phyloP scores from a whole-genome alignment of 2,797 vertebrate species.

The Uromys caudimaculatus region DNA sequence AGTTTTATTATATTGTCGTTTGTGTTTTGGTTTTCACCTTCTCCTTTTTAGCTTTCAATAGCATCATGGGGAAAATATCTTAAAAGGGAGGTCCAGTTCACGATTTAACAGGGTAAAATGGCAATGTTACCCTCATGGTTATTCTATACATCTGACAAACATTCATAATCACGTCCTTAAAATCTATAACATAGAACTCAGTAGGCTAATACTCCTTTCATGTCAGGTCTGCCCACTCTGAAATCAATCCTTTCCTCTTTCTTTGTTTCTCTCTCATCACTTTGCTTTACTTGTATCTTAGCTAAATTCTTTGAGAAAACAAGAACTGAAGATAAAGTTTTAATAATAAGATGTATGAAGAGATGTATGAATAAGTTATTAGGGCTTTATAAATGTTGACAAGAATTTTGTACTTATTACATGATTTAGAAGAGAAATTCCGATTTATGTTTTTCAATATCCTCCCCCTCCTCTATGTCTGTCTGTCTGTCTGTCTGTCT shows the following conservation, averaged over 20 bases:
- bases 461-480: not conserved
- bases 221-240: rapidly evolving
- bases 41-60: not conserved
- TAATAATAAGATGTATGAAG: not conserved
- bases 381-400: not conserved
- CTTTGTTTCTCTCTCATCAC: not conserved
- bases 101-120: not conserved
- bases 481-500: too few species aligned
- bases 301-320: not conserved
- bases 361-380: rapidly evolving
- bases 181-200: not conserved
- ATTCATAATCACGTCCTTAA: not conserved
- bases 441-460: not conserved
- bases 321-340: not conserved
- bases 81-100: not conserved
- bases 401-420: not conserved
- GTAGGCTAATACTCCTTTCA: not conserved
- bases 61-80: not conserved
- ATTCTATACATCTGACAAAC: not conserved
- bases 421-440: not conserved
- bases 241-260: not conserved
- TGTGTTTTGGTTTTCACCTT: not conserved
- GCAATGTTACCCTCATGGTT: not conserved
- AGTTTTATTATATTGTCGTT: not conserved
- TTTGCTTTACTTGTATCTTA: not conserved